These are phyloP conservation scores for Xylocopa sonorina DNA, from an alignment of 1,140 invertebrate genomes.

Conservation along the genomic window DNA sequence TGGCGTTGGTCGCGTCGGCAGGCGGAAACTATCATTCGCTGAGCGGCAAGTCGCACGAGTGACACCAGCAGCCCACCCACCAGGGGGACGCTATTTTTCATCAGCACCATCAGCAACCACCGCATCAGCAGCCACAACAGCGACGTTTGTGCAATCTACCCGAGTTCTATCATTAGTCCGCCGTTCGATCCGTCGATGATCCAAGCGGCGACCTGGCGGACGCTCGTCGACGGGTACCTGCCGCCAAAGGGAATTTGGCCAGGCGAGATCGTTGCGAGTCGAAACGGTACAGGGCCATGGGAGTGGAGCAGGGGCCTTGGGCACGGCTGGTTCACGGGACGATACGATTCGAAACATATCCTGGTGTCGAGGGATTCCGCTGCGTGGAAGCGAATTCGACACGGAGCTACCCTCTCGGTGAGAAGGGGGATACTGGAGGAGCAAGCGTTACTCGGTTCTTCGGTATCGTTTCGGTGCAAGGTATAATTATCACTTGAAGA, in stretches of 20 bases:
- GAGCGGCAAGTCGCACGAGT: slow-evolving; percentile 77
- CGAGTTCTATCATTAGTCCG: slow-evolving; percentile 78
- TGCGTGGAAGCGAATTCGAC: too few species aligned
- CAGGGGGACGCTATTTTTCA: slow-evolving; percentile 71
- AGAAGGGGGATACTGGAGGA: neutral
- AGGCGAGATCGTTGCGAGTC: neutral
- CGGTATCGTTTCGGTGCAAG: neutral
- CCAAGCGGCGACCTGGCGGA: neutral
- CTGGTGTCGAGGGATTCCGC: slow-evolving; percentile 12
- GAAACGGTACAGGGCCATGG: neutral
- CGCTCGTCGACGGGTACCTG: neutral
- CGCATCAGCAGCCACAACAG: slow-evolving; percentile 68
- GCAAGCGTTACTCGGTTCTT: neutral
- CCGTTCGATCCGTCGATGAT: neutral
- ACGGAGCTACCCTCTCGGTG: neutral
- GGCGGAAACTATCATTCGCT: slow-evolving; percentile 76
- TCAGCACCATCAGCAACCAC: slow-evolving; percentile 69
- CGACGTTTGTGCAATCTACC: slow-evolving; percentile 80
- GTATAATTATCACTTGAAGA: slow-evolving; percentile 31
- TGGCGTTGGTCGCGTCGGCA: slow-evolving; percentile 76
- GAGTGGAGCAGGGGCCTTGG: neutral
- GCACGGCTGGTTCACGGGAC: neutral
- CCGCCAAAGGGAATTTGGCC: slow-evolving; percentile 38
- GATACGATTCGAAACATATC: slow-evolving; percentile 46
- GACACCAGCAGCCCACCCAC: slow-evolving; percentile 76